Evolutionary conservation across 2,797 vertebrate species (phyloP), one percentile per base, ranked within the genome.

Genomic region (Chaunax sp.): DNA sequence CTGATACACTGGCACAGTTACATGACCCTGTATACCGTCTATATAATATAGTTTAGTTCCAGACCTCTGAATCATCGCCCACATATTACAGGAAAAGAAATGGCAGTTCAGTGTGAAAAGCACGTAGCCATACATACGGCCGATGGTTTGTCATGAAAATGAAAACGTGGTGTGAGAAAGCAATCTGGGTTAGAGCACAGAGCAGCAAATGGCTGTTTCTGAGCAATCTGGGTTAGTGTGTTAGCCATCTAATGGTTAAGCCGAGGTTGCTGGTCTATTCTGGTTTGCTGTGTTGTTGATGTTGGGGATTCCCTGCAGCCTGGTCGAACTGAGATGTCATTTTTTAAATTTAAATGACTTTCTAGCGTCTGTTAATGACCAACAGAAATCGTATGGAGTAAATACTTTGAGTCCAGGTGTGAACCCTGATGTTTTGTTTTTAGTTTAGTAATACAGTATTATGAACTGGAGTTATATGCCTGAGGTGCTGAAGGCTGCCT

Each of bases 211-310:
- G 55, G 20, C 13, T 30, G 14, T 14, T 41, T 46, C 60, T 75
- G 5, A 46, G 35, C 22, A 30, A 66, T 81, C 73, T 81, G 77
- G 74, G 61, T 78, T 72, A 78, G 43, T 82, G 63, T 80, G 78
- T 64, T 65, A 72, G 35, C 50, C 46, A 51, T 64, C 30, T 40
- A 61, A 73, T 37, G 52, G 51, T n/a, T n/a, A n/a, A n/a, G n/a
- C n/a, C n/a, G n/a, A n/a, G n/a, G n/a, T 68, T 64, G 40, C 43
- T 53, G 51, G 35, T 75, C 52, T 81, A 75, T 74, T 83, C 69
- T 46, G 16, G 59, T 65, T 47, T n/a, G 22, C 53, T 64, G 69
- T 77, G 72, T 57, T 60, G 67, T 70, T 58, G 47, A 64, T 63
- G 64, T 49, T 7, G 14, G 72, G 75, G 77, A 68, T 85, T 81